Evolutionary conservation across 1,140 invertebrate genomes (phyloP).

Genomic region (Agraylea sexmaculata): DNA sequence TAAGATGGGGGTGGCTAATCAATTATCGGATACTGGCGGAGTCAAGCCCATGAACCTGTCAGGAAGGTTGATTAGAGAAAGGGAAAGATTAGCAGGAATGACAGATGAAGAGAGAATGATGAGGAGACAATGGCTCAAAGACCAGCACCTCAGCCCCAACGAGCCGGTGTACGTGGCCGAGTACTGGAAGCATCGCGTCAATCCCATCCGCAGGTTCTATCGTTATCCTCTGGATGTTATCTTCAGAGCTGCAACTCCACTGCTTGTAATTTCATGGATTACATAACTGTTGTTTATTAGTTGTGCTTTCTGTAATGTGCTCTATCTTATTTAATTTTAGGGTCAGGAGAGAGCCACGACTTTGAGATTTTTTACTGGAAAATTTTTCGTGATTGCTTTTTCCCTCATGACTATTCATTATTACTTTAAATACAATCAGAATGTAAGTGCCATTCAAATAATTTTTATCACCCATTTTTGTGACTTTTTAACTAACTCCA

Average conservation of each 20-base stretch:
- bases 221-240: constrained; percentile 56
- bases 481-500: constrained; percentile 5
- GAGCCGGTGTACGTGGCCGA: constrained; percentile 58
- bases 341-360: constrained; percentile 40
- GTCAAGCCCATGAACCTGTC: constrained; percentile 59
- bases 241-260: constrained; percentile 40
- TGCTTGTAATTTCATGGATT: constrained; percentile 40
- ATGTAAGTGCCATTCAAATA: constrained; percentile 42
- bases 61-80: constrained; percentile 57
- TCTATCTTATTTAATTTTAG: constrained; percentile 32
- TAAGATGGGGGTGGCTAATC: not conserved
- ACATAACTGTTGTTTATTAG: constrained; percentile 11
- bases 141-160: constrained; percentile 59
- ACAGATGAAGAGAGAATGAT: constrained; percentile 68
- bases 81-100: constrained; percentile 72
- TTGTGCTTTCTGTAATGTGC: constrained; percentile 2
- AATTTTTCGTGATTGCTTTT: constrained; percentile 40
- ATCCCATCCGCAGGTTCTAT: constrained; percentile 68
- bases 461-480: no score
- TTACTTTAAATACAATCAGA: constrained; percentile 67
- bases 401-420: constrained; percentile 46
- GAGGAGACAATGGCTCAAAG: constrained; percentile 71
- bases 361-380: constrained; percentile 50
- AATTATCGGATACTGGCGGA: constrained; percentile 43
- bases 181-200: constrained; percentile 54